Evolutionary conservation across 2,888 invertebrate species (phyloP).

Genomic region (Dorcus hopei): DNA sequence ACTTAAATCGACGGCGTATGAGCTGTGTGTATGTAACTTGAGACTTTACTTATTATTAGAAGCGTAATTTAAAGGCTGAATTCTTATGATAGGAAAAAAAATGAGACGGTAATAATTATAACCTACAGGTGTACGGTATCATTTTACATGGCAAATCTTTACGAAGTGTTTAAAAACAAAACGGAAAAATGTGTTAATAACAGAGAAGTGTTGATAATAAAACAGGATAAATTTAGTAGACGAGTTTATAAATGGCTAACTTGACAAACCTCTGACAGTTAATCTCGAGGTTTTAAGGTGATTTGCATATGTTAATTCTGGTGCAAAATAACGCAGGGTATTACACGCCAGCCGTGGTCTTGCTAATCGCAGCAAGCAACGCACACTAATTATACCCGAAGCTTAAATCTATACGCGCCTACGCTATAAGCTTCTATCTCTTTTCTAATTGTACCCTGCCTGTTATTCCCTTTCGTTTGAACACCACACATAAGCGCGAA

Average conservation of each 20-base stretch:
- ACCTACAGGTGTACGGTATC: no score
- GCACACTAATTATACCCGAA: conserved; percentile 32
- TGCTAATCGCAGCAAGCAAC: conserved; percentile 34
- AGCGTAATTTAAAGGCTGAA: no score
- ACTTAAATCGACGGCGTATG: no score
- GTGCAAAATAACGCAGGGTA: conserved; percentile 35
- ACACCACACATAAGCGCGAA: conserved; percentile 10
- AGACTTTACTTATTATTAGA: no score
- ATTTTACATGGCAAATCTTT: no score
- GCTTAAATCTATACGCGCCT: conserved; percentile 26
- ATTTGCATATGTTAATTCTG: conserved; percentile 46
- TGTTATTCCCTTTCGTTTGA: conserved; percentile 9
- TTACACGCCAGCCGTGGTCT: conserved; percentile 36
- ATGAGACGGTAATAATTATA: no score
- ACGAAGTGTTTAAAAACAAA: no score
- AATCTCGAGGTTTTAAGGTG: conserved; percentile 40
- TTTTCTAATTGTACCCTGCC: conserved; percentile 2
- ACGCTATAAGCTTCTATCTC: conserved; percentile 16
- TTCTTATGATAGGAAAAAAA: no score
- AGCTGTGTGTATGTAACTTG: no score
- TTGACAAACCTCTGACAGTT: conserved; percentile 46
- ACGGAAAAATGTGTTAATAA: no score
- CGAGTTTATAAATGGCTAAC: conserved; percentile 13
- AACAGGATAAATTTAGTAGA: background rate
- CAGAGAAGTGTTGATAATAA: no score